A percentile compares a stretch with the other conserved stretches of the same genome.
Conservation (phyloP, 2,113 vertebrate genomes). For the Labeo rohita region DNA sequence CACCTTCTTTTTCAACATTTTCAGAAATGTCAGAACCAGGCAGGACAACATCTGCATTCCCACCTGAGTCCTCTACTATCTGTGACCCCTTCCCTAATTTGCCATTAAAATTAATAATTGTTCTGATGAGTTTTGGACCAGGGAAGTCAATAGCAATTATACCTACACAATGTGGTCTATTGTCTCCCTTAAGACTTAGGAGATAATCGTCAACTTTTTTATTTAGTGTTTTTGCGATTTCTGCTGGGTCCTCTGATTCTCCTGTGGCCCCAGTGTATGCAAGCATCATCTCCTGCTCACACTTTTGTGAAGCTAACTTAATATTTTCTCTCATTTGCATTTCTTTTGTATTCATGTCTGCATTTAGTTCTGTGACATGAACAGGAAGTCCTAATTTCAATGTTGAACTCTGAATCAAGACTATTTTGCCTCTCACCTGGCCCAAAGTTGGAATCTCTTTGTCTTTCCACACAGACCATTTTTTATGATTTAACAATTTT, state of each 20-base stretch:
- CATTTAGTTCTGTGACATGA: slow-evolving; percentile 41
- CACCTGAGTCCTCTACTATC: background rate
- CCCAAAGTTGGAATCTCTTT: slow-evolving; percentile 55
- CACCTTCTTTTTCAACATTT: no score
- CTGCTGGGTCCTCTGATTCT: accelerated
- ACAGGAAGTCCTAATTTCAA: slow-evolving; percentile 46
- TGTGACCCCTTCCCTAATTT: background rate
- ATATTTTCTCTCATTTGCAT: slow-evolving; percentile 16
- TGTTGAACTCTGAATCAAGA: slow-evolving; percentile 61
- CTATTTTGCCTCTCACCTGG: slow-evolving; percentile 63
- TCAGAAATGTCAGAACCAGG: background rate
- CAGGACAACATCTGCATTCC: background rate
- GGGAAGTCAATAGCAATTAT: slow-evolving; percentile 66
- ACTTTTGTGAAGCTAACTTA: slow-evolving; percentile 34
- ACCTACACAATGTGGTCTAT: slow-evolving; percentile 61
- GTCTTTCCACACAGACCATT: slow-evolving; percentile 47
- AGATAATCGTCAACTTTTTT: slow-evolving; percentile 45
- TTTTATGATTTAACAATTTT: background rate
- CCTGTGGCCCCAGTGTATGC: slow-evolving; percentile 40
- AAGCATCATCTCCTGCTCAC: slow-evolving; percentile 52
- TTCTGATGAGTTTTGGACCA: slow-evolving; percentile 56
- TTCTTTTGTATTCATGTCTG: slow-evolving; percentile 24
- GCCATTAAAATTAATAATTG: slow-evolving; percentile 56
- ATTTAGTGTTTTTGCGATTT: slow-evolving; percentile 45
- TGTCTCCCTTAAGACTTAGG: background rate